phyloP scores from a whole-genome alignment of 1,140 invertebrate genomes.

The Intoshia linei region DNA sequence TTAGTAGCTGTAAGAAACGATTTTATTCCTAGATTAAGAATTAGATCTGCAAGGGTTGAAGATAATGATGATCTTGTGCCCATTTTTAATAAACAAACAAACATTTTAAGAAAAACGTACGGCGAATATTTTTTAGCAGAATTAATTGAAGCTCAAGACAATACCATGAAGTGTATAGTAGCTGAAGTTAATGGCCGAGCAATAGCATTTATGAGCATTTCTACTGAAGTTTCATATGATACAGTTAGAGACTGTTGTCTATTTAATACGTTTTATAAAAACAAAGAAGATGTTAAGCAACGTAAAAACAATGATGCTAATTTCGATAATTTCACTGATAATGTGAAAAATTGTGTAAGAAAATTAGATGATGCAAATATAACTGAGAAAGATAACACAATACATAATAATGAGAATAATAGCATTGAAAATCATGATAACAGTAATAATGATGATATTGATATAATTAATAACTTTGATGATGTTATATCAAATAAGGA shows the following conservation, averaged over 20 bases:
- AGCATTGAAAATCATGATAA: too few species aligned
- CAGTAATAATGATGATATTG: too few species aligned
- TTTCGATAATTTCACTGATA: too few species aligned
- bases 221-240: background rate
- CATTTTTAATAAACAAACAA: constrained; percentile 29
- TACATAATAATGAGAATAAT: too few species aligned
- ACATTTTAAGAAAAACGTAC: constrained; percentile 27
- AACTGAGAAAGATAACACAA: too few species aligned
- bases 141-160: constrained; percentile 28
- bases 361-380: too few species aligned
- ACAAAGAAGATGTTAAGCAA: too few species aligned
- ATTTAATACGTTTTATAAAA: background rate
- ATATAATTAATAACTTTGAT: too few species aligned
- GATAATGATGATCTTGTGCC: constrained; percentile 37
- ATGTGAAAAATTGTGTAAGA: too few species aligned
- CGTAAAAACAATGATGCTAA: too few species aligned
- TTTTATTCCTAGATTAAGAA: background rate
- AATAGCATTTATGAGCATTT: too few species aligned
- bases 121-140: constrained; percentile 38
- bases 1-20: background rate
- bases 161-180: constrained; percentile 20
- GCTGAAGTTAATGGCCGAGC: constrained; percentile 14
- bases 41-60: constrained; percentile 27
- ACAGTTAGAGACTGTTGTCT: background rate
- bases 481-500: too few species aligned